phyloP scores from a whole-genome alignment of 2,797 vertebrate genomes.

The Clangula hyemalis region DNA sequence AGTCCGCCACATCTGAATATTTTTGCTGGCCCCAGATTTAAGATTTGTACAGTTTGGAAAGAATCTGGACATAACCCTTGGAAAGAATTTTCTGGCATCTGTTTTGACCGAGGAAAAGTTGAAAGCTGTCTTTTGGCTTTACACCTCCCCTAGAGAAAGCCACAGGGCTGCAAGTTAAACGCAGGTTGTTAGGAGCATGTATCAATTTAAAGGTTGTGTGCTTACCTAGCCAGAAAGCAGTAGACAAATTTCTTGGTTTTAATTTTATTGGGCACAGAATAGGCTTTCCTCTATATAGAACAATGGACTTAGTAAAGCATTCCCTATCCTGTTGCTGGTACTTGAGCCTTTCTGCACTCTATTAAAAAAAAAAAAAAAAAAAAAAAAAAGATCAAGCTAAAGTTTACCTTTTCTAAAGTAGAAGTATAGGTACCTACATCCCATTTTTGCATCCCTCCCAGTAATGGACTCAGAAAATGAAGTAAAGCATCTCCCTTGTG shows the following conservation, averaged over 20 bases:
- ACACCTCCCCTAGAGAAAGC: background rate
- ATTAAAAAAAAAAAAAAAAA: background rate
- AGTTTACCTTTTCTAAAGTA: background rate
- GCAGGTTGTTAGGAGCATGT: fast-evolving
- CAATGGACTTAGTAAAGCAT: background rate
- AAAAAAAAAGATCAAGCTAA: background rate
- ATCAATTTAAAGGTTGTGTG: background rate
- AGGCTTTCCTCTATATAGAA: background rate
- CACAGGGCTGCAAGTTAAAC: background rate
- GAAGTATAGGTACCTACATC: background rate
- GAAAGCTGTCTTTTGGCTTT: background rate
- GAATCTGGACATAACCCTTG: background rate
- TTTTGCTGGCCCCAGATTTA: background rate
- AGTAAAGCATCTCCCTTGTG: background rate
- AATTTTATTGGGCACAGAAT: background rate
- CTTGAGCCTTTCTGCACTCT: background rate
- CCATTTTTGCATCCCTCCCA: background rate
- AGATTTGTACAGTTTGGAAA: background rate
- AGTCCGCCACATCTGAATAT: background rate
- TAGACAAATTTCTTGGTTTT: background rate
- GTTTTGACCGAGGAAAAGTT: background rate
- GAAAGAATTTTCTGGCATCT: background rate
- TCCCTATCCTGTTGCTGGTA: background rate
- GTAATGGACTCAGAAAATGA: background rate
- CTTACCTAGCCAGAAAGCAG: background rate